These are phyloP conservation scores for Malaclemys terrapin DNA, from an alignment of 2,113 vertebrate species.

Conservation along the genomic window DNA sequence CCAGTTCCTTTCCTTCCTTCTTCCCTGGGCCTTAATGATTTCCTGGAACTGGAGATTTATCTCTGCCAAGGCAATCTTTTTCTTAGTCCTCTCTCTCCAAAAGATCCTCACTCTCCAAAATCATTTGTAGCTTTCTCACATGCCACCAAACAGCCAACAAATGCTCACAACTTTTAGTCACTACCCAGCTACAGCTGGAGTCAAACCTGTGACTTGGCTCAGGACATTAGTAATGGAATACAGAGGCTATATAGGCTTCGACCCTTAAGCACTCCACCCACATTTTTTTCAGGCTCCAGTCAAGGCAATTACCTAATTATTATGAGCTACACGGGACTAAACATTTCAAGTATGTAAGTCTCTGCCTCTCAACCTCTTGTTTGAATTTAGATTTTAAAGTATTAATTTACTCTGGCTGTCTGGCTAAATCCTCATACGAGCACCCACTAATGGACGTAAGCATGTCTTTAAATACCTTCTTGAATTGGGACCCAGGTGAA, in stretches of 20 bases:
- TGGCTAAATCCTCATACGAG: background rate
- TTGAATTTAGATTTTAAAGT: background rate
- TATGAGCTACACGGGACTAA: background rate
- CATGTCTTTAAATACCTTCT: background rate
- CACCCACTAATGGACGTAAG: background rate
- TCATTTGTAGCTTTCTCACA: background rate
- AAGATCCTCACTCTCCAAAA: background rate
- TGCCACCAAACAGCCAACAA: background rate
- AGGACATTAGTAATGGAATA: background rate
- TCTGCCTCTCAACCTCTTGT: background rate
- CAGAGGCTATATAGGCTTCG: background rate
- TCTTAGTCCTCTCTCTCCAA: background rate
- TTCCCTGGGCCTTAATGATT: background rate
- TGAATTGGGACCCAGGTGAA: accelerated
- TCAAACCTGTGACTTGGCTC: background rate
- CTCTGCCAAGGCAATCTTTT: background rate
- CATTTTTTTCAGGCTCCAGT: background rate
- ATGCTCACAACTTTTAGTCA: background rate
- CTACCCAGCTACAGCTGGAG: background rate
- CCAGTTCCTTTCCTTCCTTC: background rate
- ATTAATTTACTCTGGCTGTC: background rate
- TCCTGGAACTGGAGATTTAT: background rate
- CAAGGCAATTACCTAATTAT: background rate
- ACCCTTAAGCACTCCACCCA: background rate
- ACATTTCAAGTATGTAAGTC: background rate